Percentiles rank a stretch among this genome's conserved stretches.
Evolutionary conservation across 2,888 invertebrate species (phyloP).

Genomic region (Ophioninae sp.): DNA sequence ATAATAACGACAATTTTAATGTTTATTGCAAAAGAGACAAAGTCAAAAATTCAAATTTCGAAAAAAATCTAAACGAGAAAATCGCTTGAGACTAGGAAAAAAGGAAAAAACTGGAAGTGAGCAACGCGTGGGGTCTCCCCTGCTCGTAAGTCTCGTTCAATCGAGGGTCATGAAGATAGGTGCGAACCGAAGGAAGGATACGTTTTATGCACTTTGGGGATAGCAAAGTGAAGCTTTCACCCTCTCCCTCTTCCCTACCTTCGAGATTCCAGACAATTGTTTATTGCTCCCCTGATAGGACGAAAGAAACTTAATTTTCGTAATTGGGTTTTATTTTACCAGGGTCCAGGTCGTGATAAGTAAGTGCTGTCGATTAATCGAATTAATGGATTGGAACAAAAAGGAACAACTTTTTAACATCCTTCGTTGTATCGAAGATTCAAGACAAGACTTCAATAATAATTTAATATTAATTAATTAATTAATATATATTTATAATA

Average conservation of each 20-base stretch:
- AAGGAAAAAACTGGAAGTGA: slow-evolving; percentile 25
- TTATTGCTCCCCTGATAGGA: slow-evolving; percentile 28
- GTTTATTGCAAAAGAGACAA: too few relatives aligned
- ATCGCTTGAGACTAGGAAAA: slow-evolving; percentile 11
- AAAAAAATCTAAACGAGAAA: not conserved
- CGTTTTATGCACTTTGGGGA: slow-evolving; percentile 33
- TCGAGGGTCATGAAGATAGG: slow-evolving; percentile 34
- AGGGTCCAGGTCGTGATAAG: not conserved
- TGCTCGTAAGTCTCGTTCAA: slow-evolving; percentile 34
- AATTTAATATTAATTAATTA: too few relatives aligned
- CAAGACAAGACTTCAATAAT: too few relatives aligned
- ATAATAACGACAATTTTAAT: too few relatives aligned
- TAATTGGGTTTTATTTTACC: slow-evolving; percentile 2
- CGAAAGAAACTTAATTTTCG: slow-evolving; percentile 22
- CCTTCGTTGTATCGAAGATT: too few relatives aligned
- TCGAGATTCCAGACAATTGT: not conserved
- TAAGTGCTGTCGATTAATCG: not conserved
- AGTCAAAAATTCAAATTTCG: too few relatives aligned
- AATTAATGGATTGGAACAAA: not conserved
- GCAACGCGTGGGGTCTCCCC: slow-evolving; percentile 38
- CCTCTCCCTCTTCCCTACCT: not conserved
- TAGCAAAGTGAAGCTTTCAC: slow-evolving; percentile 5
- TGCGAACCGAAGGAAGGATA: slow-evolving; percentile 37
- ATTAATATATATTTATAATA: too few relatives aligned
- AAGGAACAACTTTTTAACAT: too few relatives aligned